Base-by-base conservation (phyloP, 2,888 invertebrate genomes). In the Leptodirus hochenwartii region DNA sequence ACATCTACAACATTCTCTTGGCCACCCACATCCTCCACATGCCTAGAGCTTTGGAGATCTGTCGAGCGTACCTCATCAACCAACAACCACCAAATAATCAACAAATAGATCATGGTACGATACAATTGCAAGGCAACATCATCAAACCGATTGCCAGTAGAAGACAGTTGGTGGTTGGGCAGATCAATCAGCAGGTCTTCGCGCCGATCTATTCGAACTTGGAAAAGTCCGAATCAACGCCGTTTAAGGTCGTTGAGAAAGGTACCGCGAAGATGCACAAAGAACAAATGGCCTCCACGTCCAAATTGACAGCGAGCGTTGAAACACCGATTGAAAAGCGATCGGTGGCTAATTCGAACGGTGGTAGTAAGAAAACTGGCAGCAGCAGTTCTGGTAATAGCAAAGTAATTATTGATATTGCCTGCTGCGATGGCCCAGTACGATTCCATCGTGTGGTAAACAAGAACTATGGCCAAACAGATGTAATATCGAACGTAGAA, bases 341-440 rank as follows among this genome's bases (percentile, higher is more conserved):
- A 8, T 22, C 9, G 3, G 8, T 12, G n/a, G n/a, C n/a, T 5
- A 12, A n/a, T 17, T 8, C 25, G 8, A 24, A 10, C 39, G 34
- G 6, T 26, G 3, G 5, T 35, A 15, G 38, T 33, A 27, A 35
- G 40, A 29, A 40, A 42, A 38, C 33, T 33, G 37, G 41, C 8
- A 34, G 34, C 8, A 14, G 10, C 6, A 25, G 10, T 2, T 8
- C 32, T 17, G 38, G 36, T 11, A 43, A 45, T 37, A 51, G 54
- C 16, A 69, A 66, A 47, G 69, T 78, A 1, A 71, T 85, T 2
- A 58, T 82, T 35, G 87, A 88, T 53, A 68, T 87, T n/a, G 88
- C 87, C 1, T 84, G 79, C 37, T 88, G 88, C 53, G 88, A 88
- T 53, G 88, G 88, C 0, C 88, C 88, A 0, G 85, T 88, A 1